These are phyloP conservation scores for Catharus bicknelli DNA, from an alignment of 2,113 vertebrate genomes.

Conservation along the genomic window DNA sequence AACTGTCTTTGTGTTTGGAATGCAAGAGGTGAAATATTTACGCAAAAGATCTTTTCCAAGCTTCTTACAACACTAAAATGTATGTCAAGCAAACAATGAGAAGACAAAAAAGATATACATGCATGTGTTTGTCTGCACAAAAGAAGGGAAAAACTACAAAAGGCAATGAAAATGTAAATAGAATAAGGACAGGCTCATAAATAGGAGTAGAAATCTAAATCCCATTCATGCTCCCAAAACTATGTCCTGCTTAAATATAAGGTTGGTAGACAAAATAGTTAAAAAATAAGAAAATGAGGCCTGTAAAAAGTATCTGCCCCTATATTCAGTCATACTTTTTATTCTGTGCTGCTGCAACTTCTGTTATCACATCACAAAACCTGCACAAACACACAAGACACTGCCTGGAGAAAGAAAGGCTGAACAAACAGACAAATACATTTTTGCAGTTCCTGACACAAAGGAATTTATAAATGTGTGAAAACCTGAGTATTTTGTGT, in stretches of 20 bases:
- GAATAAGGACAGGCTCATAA: background rate
- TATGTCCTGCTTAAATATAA: background rate
- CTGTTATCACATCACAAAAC: conserved; percentile 4
- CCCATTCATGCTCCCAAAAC: background rate
- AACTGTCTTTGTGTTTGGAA: background rate
- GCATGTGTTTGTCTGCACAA: rapidly evolving
- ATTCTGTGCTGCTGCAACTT: background rate
- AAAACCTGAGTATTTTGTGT: background rate
- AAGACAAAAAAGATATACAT: background rate
- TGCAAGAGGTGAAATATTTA: background rate
- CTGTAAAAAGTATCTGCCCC: background rate
- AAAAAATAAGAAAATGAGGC: background rate
- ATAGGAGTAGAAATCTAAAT: background rate
- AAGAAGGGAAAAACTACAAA: background rate
- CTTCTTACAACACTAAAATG: background rate
- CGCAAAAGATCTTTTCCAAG: background rate
- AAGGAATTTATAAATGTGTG: background rate
- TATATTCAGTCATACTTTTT: conserved; percentile 15
- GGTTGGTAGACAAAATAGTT: background rate
- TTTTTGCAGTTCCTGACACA: background rate
- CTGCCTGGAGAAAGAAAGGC: background rate
- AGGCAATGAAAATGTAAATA: background rate
- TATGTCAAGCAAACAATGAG: background rate
- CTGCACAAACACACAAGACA: conserved; percentile 8
- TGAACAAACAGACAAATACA: background rate